Percentiles rank a stretch among this genome's conserved stretches.
Evolutionary conservation across 2,797 vertebrate genomes (phyloP).

Genomic region (Neosilurus mollespiculum): DNA sequence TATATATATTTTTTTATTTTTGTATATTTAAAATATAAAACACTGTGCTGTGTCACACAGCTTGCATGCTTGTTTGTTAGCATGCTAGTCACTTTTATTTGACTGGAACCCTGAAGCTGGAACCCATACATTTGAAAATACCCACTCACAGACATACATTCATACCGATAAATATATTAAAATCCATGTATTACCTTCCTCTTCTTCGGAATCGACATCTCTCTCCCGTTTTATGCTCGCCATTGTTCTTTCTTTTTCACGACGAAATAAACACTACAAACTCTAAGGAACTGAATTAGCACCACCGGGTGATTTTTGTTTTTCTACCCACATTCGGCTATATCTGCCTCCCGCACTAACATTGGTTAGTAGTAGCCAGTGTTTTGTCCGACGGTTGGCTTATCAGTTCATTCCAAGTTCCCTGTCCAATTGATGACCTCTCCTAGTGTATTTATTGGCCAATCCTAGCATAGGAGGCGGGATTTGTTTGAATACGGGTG

Average conservation of each 20-base stretch:
- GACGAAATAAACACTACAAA: neutral
- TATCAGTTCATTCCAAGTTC: neutral
- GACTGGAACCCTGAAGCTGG: neutral
- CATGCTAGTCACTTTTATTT: neutral
- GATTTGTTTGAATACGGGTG: neutral
- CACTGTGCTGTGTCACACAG: too few species aligned
- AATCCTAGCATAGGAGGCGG: neutral
- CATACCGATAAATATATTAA: too few species aligned
- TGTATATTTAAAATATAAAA: too few species aligned
- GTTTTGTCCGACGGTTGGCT: neutral
- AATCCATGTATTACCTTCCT: constrained; percentile 56
- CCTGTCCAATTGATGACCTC: neutral
- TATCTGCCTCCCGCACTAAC: neutral
- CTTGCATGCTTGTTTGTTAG: neutral
- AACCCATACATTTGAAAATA: neutral
- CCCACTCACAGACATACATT: neutral
- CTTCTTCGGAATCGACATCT: constrained; percentile 66
- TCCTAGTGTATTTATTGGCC: neutral
- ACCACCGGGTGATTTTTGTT: neutral
- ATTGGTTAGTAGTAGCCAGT: neutral
- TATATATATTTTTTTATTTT: neutral
- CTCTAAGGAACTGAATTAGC: neutral
- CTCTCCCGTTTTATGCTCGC: constrained; percentile 73
- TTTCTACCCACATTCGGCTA: neutral
- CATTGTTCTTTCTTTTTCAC: constrained; percentile 52